Evolutionary conservation across 2,113 vertebrate species (phyloP).

Genomic region (Todiramphus saurophagus): DNA sequence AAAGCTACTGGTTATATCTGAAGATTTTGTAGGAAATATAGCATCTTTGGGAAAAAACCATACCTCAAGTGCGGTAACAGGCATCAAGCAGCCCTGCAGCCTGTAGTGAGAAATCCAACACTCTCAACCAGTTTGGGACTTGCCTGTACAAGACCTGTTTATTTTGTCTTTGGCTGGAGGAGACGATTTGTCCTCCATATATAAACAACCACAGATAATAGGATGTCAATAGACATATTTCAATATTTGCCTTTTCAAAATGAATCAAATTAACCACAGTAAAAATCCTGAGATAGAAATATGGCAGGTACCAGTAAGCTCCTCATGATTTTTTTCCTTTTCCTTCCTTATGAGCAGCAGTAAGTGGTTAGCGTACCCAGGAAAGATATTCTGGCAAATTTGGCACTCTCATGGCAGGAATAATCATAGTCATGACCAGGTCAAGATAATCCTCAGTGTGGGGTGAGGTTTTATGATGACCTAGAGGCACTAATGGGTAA

Average conservation of each 20-base stretch:
- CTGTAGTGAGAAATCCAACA: neutral
- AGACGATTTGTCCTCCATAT: neutral
- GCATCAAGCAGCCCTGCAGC: neutral
- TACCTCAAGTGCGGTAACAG: neutral
- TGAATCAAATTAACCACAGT: neutral
- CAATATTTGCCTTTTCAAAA: neutral
- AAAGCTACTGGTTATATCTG: neutral
- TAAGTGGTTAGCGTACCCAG: neutral
- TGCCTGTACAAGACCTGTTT: constrained; percentile 10
- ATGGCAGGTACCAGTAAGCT: neutral
- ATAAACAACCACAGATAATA: constrained; percentile 25
- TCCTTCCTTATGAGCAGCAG: neutral
- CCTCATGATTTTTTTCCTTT: neutral
- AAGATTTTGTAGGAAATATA: neutral
- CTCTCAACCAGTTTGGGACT: neutral
- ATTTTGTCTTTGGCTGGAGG: neutral
- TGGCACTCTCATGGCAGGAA: neutral
- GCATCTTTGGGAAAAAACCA: neutral
- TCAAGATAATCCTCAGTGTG: neutral
- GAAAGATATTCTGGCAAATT: neutral
- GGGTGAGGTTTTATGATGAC: neutral
- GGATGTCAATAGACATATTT: neutral
- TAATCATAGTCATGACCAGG: neutral
- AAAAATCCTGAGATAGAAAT: neutral
- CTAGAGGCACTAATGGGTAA: neutral